Percentiles rank a stretch among this genome's conserved stretches.
These are phyloP conservation scores for Eulimnadia texana DNA, from an alignment of 1,140 invertebrate species.

Conservation along the genomic window DNA sequence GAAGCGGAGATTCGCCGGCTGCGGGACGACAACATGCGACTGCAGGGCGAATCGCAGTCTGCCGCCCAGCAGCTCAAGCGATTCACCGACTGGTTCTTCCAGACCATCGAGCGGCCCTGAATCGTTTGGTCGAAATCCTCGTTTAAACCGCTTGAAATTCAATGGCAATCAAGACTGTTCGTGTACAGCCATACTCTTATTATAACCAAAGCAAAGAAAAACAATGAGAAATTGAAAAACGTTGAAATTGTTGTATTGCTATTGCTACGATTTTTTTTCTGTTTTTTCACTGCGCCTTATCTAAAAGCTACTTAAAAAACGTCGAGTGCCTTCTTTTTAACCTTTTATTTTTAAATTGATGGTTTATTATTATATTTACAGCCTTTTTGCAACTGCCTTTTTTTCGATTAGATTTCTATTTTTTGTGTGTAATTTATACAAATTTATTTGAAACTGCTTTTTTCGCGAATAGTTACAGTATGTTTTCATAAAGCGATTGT, in stretches of 20 bases:
- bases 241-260: too few relatives aligned
- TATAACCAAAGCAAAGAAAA: neutral
- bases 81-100: slow-evolving; percentile 87
- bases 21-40: slow-evolving; percentile 63
- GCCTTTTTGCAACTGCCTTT: neutral
- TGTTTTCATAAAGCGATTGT: neutral
- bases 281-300: neutral
- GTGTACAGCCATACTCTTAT: neutral
- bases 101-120: slow-evolving; percentile 59
- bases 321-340: neutral
- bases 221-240: too few relatives aligned
- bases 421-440: neutral
- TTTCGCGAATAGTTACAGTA: neutral
- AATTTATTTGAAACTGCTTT: neutral
- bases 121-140: neutral
- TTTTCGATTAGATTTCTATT: neutral
- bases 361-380: neutral
- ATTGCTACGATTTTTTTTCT: neutral
- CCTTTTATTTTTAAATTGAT: neutral
- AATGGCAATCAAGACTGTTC: neutral
- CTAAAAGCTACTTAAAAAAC: neutral
- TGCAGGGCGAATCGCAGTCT: slow-evolving; percentile 74
- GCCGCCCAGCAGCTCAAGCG: slow-evolving; percentile 73
- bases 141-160: neutral
- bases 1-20: slow-evolving; percentile 56